Evolutionary conservation across 2,888 invertebrate species (phyloP), one percentile per base, ranked within the genome.

Genomic region (Rhagonycha lutea): DNA sequence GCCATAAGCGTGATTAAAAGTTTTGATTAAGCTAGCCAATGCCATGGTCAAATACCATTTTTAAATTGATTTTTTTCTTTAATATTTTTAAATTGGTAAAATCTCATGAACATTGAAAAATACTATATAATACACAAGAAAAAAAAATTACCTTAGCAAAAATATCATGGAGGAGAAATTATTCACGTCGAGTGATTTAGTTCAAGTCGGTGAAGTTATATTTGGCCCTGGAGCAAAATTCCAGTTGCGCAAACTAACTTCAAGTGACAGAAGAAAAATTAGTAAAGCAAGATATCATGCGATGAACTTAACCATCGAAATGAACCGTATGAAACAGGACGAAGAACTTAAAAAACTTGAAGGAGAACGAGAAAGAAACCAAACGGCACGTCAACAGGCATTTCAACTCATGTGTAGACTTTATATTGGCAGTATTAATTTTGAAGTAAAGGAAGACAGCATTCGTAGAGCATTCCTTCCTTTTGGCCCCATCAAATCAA

Each of bases 251-350:
- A 97, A 97, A 86, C 90, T 99, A 80, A 91, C 93, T 8, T 90
- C 94, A 4, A 95, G 97, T 82, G 97, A 98, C 88, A 94, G 94
- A 86, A 98, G 99, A 84, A 93, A 95, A 69, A 95, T 99, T 75
- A 93, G 94, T 82, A 94, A 96, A 87, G 98, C 99, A 67, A 99
- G 99, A 90, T 99, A 98, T 88, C 99, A 98, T 90, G 99, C 99
- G 70, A 98, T 99, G 98, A 99, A 99, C 89, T 98, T 99, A 89
- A 98, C 98, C 89, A 98, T 99, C 86, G 97, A 98, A 89, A 97
- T 98, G 94, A 99, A 99, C 80, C 92, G 99, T 26, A 98, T 98
- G 94, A 98, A 98, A 88, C 99, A 99, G 89, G 99, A 98, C 5
- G 92, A 99, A 80, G 98, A 98, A 73, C 99, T 99, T 90, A 99